These are phyloP conservation scores for Auanema sp. DNA, from an alignment of 2,888 invertebrate species.

Conservation along the genomic window DNA sequence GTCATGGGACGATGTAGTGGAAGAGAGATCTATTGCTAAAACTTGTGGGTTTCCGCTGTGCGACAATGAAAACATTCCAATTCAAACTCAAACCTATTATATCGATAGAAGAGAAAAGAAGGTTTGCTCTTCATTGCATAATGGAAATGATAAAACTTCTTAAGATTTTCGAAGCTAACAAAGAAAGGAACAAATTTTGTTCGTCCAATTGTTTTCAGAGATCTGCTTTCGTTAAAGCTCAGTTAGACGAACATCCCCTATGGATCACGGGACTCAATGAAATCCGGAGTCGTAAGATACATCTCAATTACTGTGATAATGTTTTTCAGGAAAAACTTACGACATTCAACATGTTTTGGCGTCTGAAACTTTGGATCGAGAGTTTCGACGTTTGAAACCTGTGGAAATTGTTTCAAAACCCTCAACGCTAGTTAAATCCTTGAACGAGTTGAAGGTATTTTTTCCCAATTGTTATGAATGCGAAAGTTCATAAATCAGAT, in stretches of 20 bases:
- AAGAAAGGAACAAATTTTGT: slow-evolving; percentile 37
- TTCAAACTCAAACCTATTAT: slow-evolving; percentile 31
- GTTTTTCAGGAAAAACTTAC: no score
- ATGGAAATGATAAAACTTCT: slow-evolving; percentile 5
- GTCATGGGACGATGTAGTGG: slow-evolving; percentile 39
- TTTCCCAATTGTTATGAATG: no score
- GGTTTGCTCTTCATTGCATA: slow-evolving; percentile 19
- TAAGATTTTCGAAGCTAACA: slow-evolving; percentile 37
- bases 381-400: no score
- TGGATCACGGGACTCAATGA: slow-evolving; percentile 39
- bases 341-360: no score
- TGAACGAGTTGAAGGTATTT: no score
- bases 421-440: no score
- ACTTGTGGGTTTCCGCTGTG: slow-evolving; percentile 36
- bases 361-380: no score
- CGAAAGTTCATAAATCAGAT: no score
- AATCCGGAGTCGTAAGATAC: not conserved
- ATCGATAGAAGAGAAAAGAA: slow-evolving; percentile 46
- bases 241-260: slow-evolving; percentile 35
- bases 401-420: no score
- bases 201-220: slow-evolving; percentile 31
- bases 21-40: slow-evolving; percentile 32
- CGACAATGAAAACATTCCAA: slow-evolving; percentile 13
- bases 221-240: slow-evolving; percentile 27
- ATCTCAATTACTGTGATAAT: no score